Evolutionary conservation across 1,140 invertebrate genomes (phyloP).

Genomic region (Cotesia vestalis): DNA sequence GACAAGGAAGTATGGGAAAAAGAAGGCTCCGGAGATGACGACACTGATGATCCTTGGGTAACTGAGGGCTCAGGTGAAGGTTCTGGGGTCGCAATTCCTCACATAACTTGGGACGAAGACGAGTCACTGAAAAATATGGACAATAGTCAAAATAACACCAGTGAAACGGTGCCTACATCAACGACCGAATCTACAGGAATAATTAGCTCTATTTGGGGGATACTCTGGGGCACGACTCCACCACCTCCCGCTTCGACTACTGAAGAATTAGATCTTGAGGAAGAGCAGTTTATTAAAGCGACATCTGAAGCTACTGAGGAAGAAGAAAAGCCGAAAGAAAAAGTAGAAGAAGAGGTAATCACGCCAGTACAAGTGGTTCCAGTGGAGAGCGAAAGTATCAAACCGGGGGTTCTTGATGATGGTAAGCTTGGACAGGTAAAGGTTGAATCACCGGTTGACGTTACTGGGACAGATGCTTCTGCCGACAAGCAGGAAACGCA

Average conservation of each 20-base stretch:
- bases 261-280: constrained; percentile 49
- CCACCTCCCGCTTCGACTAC: constrained; percentile 42
- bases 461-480: constrained; percentile 45
- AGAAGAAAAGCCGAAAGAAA: constrained; percentile 17
- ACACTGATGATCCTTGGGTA: constrained; percentile 32
- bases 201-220: constrained; percentile 15
- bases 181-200: constrained; percentile 17
- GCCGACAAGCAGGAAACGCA: constrained; percentile 51
- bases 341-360: not conserved
- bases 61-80: constrained; percentile 57
- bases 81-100: constrained; percentile 46
- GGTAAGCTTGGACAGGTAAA: constrained; percentile 33
- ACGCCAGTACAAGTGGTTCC: not conserved
- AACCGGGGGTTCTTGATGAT: not conserved
- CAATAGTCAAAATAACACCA: not conserved
- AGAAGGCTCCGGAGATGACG: constrained; percentile 52
- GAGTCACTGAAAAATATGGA: not conserved
- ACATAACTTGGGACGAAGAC: constrained; percentile 31
- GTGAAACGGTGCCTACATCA: constrained; percentile 16
- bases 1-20: not conserved
- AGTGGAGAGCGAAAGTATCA: constrained; percentile 12
- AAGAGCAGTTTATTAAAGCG: constrained; percentile 55
- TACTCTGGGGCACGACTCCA: constrained; percentile 40
- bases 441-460: constrained; percentile 7
- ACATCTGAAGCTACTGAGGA: constrained; percentile 21